These are phyloP conservation scores for Lepus oiostolus DNA, from an alignment of 2,797 vertebrate species.

Conservation along the genomic window DNA sequence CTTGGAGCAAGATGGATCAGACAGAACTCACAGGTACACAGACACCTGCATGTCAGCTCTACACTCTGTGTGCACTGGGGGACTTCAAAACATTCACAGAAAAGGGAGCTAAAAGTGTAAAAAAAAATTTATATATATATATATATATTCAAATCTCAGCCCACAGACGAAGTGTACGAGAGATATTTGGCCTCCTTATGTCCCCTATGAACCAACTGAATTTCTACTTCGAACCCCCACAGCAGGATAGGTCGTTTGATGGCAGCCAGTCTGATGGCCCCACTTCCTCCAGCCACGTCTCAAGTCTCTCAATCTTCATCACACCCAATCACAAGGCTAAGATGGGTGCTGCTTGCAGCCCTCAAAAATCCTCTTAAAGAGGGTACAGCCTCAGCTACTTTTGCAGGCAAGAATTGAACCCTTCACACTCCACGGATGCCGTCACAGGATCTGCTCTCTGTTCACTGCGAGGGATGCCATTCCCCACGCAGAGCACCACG, in stretches of 20 bases:
- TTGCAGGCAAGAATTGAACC: background rate
- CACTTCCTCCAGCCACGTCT: background rate
- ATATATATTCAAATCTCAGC: background rate
- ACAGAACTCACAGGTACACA: background rate
- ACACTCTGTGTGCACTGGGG: no score
- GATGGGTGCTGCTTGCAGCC: background rate
- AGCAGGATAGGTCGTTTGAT: background rate
- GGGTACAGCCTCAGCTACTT: background rate
- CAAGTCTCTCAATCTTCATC: background rate
- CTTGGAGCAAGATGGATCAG: background rate
- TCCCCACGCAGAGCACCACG: conserved; percentile 37
- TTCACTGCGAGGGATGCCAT: background rate
- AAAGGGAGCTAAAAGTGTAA: no score
- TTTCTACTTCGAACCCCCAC: background rate
- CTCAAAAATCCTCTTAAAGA: background rate
- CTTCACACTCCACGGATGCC: background rate
- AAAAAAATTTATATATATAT: no score
- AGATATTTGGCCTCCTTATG: background rate
- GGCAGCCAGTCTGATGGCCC: background rate
- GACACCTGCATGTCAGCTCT: background rate
- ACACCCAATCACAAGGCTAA: background rate
- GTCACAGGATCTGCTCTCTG: background rate
- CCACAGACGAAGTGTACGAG: background rate
- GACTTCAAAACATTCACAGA: no score
- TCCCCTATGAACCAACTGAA: background rate